phyloP scores from a whole-genome alignment of 1,140 invertebrate genomes.

The Diorhabda elongata region DNA sequence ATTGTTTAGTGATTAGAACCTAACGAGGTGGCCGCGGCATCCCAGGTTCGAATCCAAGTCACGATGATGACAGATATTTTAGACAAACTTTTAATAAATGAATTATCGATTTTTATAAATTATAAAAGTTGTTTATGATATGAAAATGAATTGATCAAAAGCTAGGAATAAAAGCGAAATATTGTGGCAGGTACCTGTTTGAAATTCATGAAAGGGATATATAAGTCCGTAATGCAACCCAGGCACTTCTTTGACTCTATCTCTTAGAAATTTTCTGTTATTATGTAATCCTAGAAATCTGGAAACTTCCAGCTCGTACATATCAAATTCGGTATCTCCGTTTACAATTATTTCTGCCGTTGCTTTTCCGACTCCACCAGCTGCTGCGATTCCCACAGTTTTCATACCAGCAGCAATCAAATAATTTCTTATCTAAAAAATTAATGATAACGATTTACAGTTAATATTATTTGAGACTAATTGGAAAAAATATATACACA shows the following conservation, averaged over 20 bases:
- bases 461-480: background rate
- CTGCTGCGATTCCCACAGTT: constrained; percentile 86
- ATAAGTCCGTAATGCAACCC: constrained; percentile 79
- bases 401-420: constrained; percentile 95
- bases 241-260: constrained; percentile 90
- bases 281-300: constrained; percentile 94
- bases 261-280: constrained; percentile 89
- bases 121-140: too few relatives aligned
- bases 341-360: constrained; percentile 87
- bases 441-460: background rate
- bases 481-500: background rate
- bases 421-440: constrained; percentile 80
- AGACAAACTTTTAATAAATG: too few relatives aligned
- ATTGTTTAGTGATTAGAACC: too few relatives aligned
- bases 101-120: too few relatives aligned
- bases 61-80: too few relatives aligned
- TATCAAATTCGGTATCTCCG: constrained; percentile 75
- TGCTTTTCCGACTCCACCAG: constrained; percentile 88
- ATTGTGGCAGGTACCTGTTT: constrained; percentile 54
- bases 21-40: too few relatives aligned
- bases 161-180: too few relatives aligned
- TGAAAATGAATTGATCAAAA: too few relatives aligned
- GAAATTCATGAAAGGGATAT: constrained; percentile 82
- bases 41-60: too few relatives aligned
- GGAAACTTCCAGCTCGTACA: constrained; percentile 88